Evolutionary conservation across 64 coral and sea anemone genomes (phyloP).

Genomic region (Astreopora myriophthalma): DNA sequence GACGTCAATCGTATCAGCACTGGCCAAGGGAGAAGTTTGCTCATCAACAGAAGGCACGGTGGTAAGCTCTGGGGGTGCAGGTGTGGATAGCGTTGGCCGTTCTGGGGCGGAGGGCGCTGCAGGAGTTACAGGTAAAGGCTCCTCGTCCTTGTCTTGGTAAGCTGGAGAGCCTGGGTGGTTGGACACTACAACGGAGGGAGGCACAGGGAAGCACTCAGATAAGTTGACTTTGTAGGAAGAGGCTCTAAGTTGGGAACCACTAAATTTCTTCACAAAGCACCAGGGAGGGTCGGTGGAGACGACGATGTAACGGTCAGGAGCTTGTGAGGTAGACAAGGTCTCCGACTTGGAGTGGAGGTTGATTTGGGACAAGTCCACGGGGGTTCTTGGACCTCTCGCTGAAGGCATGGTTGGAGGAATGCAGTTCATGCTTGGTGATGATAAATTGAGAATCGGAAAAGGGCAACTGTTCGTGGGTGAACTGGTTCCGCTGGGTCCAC

Average conservation of each 20-base stretch:
- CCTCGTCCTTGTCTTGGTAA: not conserved
- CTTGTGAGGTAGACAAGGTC: slow-evolving; percentile 44
- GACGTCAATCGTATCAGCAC: too few relatives aligned
- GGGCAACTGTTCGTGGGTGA: slow-evolving; percentile 51
- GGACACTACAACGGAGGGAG: not conserved
- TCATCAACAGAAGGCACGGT: not conserved
- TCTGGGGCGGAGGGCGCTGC: not conserved
- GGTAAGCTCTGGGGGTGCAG: not conserved
- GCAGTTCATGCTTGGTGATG: slow-evolving; percentile 28
- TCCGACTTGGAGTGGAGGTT: not conserved
- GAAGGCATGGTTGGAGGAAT: not conserved
- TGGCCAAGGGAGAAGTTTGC: too few relatives aligned
- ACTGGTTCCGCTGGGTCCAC: slow-evolving; percentile 70
- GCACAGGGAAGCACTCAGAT: slow-evolving; percentile 41
- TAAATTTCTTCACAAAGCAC: slow-evolving; percentile 56
- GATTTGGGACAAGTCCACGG: not conserved
- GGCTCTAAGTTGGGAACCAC: slow-evolving; percentile 40
- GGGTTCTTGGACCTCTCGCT: slow-evolving; percentile 55
- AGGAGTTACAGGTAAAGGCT: not conserved
- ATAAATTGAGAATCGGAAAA: slow-evolving; percentile 52
- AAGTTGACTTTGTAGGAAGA: slow-evolving; percentile 60
- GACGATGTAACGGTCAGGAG: slow-evolving; percentile 60
- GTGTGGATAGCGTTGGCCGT: not conserved
- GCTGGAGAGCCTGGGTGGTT: not conserved
- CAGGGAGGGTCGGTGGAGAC: not conserved